phyloP scores from a whole-genome alignment of 2,113 vertebrate genomes.

The Gadus chalcogrammus region DNA sequence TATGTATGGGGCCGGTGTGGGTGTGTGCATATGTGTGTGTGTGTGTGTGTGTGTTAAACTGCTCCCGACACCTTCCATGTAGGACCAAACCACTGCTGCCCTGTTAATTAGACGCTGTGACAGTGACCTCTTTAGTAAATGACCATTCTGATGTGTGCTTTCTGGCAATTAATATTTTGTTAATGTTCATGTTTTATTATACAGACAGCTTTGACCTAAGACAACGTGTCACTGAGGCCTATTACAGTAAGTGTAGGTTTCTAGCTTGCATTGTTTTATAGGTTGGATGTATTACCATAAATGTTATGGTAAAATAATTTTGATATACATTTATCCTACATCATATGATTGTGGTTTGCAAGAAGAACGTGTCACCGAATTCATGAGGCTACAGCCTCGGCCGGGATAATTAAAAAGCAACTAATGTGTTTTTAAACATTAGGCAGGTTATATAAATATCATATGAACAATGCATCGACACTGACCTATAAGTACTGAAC shows the following conservation, averaged over 20 bases:
- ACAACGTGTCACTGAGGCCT: slow-evolving; percentile 2
- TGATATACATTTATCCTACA: neutral
- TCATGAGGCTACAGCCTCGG: no score
- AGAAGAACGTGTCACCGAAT: neutral
- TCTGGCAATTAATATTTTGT: slow-evolving; percentile 68
- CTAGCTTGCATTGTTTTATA: slow-evolving; percentile 28
- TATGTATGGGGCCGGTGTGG: slow-evolving; percentile 35
- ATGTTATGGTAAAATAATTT: neutral
- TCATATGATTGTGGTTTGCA: neutral
- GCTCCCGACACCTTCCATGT: slow-evolving; percentile 61
- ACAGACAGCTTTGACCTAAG: slow-evolving; percentile 57
- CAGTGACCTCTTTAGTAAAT: slow-evolving; percentile 71
- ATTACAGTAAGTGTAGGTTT: slow-evolving; percentile 3
- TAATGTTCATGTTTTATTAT: slow-evolving; percentile 68
- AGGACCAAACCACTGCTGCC: slow-evolving; percentile 64
- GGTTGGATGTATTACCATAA: slow-evolving; percentile 46
- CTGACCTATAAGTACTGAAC: slow-evolving; percentile 15
- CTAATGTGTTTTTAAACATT: no score
- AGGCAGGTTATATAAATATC: slow-evolving; percentile 23
- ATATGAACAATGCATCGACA: slow-evolving; percentile 23
- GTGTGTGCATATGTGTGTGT: slow-evolving; percentile 12
- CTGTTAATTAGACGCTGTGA: slow-evolving; percentile 72
- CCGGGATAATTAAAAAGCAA: no score
- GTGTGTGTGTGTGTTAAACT: slow-evolving; percentile 41
- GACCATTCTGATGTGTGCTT: slow-evolving; percentile 68